phyloP scores from a whole-genome alignment of 2,888 invertebrate genomes.

The Hetaerina titia region DNA sequence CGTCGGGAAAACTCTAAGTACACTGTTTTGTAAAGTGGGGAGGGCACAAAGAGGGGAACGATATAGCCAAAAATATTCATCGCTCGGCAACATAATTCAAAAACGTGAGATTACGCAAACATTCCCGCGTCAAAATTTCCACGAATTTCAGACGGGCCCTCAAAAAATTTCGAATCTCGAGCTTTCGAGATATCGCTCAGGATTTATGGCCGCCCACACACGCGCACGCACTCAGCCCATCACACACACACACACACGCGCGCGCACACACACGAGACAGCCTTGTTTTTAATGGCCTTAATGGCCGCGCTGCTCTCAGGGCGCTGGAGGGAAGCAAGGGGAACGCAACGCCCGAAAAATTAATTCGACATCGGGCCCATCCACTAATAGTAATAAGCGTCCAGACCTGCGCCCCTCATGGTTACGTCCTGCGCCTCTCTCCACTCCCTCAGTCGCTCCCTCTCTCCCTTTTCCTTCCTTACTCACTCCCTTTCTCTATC shows the following conservation, averaged over 20 bases:
- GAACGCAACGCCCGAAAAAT: not conserved
- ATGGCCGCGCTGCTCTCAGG: not conserved
- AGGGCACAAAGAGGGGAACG: too few species aligned
- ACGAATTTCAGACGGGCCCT: not conserved
- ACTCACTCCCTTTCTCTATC: not conserved
- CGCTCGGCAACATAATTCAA: not conserved
- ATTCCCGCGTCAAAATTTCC: not conserved
- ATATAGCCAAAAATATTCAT: not conserved
- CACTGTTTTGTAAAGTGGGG: too few species aligned
- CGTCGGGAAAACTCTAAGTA: too few species aligned
- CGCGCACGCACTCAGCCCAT: not conserved
- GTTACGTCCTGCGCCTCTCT: too few species aligned
- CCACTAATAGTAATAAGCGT: not conserved
- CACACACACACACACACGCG: not conserved
- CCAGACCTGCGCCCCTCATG: not conserved
- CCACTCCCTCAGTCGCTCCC: not conserved
- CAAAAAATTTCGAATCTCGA: not conserved
- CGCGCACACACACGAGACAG: not conserved
- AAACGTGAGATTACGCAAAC: not conserved
- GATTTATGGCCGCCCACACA: not conserved
- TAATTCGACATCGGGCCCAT: not conserved
- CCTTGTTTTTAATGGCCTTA: constrained; percentile 30
- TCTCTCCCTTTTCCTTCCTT: not conserved
- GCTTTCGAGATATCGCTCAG: not conserved
- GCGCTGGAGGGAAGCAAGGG: not conserved